A percentile compares a stretch with the other conserved stretches of the same genome.
Conservation (phyloP, 2,113 vertebrate species). For the Craseonycteris thonglongyai region DNA sequence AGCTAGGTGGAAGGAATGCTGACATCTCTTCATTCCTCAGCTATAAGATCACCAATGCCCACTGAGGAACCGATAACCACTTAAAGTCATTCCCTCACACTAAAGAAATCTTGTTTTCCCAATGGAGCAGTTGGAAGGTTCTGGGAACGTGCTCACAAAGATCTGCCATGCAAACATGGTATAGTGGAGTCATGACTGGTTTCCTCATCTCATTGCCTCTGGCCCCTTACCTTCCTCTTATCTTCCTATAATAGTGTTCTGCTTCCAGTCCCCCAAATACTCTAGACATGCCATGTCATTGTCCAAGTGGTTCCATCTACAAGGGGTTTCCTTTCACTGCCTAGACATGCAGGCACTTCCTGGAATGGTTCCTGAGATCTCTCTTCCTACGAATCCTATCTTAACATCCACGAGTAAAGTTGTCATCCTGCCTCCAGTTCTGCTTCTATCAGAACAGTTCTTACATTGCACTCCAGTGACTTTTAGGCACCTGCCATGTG, state of each 20-base stretch:
- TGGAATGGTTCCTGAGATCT: background rate
- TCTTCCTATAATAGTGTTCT: background rate
- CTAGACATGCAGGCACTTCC: background rate
- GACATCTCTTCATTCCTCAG: constrained; percentile 31
- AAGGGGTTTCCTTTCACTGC: background rate
- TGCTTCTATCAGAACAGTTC: background rate
- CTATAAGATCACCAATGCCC: constrained; percentile 5
- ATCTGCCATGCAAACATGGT: fast-evolving
- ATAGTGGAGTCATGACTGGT: background rate
- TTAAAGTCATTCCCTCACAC: background rate
- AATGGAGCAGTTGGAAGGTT: background rate
- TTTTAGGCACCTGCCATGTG: background rate
- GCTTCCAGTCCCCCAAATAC: background rate
- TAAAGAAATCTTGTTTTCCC: background rate
- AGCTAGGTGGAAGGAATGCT: constrained; percentile 44
- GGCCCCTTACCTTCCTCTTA: background rate
- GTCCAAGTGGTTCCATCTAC: background rate
- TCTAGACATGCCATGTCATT: background rate
- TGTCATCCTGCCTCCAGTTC: background rate
- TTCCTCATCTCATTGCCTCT: background rate
- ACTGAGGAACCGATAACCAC: background rate
- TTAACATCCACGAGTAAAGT: background rate
- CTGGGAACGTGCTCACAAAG: background rate
- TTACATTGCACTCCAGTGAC: background rate
- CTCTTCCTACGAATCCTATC: background rate